Percentiles rank a stretch among this genome's conserved stretches.
Conservation (phyloP, 2,888 invertebrate species). For the Heteromurus nitidus region DNA sequence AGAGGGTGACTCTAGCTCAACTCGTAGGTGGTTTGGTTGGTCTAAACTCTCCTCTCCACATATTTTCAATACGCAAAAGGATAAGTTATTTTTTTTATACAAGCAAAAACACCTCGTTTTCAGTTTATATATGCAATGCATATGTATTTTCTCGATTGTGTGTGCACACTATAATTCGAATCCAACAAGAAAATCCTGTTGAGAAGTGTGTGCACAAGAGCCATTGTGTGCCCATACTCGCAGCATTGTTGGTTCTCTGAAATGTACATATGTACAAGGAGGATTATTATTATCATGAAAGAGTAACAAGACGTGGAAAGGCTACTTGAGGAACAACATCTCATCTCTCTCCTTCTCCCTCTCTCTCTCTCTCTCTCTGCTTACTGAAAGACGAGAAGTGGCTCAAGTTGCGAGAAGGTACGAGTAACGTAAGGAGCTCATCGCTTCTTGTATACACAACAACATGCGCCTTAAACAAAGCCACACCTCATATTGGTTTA, state of each 20-base stretch:
- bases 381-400: conserved; percentile 33
- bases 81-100: too few relatives aligned
- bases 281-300: conserved; percentile 29
- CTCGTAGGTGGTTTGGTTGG: too few relatives aligned
- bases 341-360: too few relatives aligned
- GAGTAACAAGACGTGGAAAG: conserved; percentile 57
- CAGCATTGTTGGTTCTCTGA: conserved; percentile 40
- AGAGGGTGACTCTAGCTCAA: too few relatives aligned
- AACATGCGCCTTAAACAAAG: conserved; percentile 73
- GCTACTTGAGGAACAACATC: too few relatives aligned
- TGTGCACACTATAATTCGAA: too few relatives aligned
- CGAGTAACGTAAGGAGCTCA: conserved; percentile 50
- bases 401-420: not conserved
- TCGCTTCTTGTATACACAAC: conserved; percentile 49
- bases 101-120: too few relatives aligned
- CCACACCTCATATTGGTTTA: conserved; percentile 73
- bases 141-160: too few relatives aligned
- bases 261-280: conserved; percentile 30
- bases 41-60: too few relatives aligned
- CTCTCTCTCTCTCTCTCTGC: not conserved
- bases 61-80: too few relatives aligned
- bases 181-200: not conserved
- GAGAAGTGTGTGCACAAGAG: not conserved
- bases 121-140: not conserved
- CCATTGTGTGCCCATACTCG: conserved; percentile 18